A percentile compares a stretch with the other conserved stretches of the same genome.
Evolutionary conservation across 2,888 invertebrate species (phyloP).

Genomic region (Prosapia bicincta): DNA sequence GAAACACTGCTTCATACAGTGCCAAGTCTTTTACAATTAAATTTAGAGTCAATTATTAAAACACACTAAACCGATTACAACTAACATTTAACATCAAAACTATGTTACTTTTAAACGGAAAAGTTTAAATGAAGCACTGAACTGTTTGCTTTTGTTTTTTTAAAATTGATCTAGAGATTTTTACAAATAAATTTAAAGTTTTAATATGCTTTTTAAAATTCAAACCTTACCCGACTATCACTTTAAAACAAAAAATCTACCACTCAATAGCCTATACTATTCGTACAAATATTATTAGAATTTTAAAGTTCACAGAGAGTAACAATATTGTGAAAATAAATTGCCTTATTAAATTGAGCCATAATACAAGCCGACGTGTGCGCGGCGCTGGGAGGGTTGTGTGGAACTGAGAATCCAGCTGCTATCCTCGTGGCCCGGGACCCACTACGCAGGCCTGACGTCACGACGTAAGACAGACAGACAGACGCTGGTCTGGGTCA

Average conservation of each 20-base stretch:
- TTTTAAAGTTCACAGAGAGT: background rate
- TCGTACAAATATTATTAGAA: background rate
- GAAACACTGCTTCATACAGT: conserved; percentile 27
- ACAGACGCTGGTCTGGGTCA: background rate
- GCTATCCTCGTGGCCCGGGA: background rate
- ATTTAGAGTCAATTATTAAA: too few species aligned
- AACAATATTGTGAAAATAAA: background rate
- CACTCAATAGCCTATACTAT: background rate
- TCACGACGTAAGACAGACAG: background rate
- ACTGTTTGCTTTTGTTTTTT: too few species aligned
- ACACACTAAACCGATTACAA: background rate
- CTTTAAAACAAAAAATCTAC: background rate
- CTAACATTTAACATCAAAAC: background rate
- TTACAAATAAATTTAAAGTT: background rate
- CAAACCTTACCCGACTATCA: background rate
- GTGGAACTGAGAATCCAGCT: background rate
- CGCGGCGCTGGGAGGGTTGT: background rate
- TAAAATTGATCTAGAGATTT: too few species aligned
- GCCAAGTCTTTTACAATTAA: too few species aligned
- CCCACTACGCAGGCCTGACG: background rate
- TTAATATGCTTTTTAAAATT: background rate
- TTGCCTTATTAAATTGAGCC: background rate
- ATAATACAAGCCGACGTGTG: background rate
- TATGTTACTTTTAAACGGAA: background rate
- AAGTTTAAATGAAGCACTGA: background rate